Evolutionary conservation across 1,140 invertebrate species (phyloP), one percentile per base, ranked within the genome.

Genomic region (Lepidurus packardi): DNA sequence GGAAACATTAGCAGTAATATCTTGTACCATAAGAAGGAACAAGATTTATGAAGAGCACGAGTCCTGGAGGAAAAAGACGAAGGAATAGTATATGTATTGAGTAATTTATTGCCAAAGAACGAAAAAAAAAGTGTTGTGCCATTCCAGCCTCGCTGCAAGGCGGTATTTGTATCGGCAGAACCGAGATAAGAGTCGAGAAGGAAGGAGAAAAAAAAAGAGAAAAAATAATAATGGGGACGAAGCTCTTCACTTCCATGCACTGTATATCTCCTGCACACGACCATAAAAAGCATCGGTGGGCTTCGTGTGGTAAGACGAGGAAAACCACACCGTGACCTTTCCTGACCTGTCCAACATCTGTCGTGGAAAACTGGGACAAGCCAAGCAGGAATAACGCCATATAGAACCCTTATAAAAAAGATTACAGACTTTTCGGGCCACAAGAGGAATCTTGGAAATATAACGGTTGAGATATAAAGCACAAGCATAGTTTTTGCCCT

Each of bases 291-390:
- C 53, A 65, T 65, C 53, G 53, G 53, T 65, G 53, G 53, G n/a
- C 53, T 65, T 16, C 10, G 10, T 47, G 16, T 10, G 45, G 45
- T 11, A 47, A 13, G 53, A 13, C 8, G 53, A 65, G 53, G 53
- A 65, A 65, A 65, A 16, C 53, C 53, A 65, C 53, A 65, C 53
- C 53, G 53, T 65, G 53, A 65, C 53, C 53, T 65, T 65, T 65
- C 53, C 53, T 65, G 53, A 65, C 53, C 53, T 65, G 53, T 65
- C 53, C 53, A 65, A 65, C 53, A 65, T 65, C 53, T 65, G 53
- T 65, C 53, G 53, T 65, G 53, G 53, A 65, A 65, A 65, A 65
- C 53, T 16, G 21, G 53, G 53, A 13, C 9, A 9, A 21, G 53
- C 53, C 53, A 65, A 65, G 53, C 34, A 34, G 4, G 45, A 7